Conservation (phyloP, 1,140 invertebrate species). For the Microplitis mediator region DNA sequence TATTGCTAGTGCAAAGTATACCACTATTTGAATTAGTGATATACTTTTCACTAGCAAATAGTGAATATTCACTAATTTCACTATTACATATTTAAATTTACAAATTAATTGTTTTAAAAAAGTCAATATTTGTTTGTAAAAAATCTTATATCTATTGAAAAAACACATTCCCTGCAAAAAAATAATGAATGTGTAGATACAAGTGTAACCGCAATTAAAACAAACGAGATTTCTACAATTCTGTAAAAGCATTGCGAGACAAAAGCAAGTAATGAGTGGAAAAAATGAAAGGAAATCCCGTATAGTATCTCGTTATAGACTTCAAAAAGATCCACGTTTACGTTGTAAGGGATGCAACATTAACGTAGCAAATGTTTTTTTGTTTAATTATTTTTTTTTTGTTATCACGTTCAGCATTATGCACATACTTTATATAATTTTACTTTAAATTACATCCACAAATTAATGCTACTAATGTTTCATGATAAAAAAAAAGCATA, state of each 20-base stretch:
- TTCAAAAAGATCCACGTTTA: too few species aligned
- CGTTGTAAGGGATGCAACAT: background rate
- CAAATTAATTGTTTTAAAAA: background rate
- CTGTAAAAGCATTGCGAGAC: slow-evolving; percentile 11
- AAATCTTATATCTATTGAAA: background rate
- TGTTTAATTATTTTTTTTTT: background rate
- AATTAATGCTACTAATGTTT: too few species aligned
- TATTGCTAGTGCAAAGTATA: too few species aligned
- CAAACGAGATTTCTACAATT: slow-evolving; percentile 12
- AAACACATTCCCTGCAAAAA: background rate
- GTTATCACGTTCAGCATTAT: too few species aligned
- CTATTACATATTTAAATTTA: too few species aligned
- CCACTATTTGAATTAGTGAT: too few species aligned
- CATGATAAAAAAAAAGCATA: background rate
- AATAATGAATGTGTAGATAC: slow-evolving; percentile 1
- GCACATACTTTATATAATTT: too few species aligned
- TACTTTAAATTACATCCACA: too few species aligned
- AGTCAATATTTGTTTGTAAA: background rate
- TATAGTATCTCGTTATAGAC: slow-evolving; percentile 25
- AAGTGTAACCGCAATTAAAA: slow-evolving; percentile 31
- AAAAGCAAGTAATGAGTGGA: slow-evolving; percentile 29
- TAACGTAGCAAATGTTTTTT: slow-evolving; percentile 9
- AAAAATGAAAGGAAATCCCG: slow-evolving; percentile 17
- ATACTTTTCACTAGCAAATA: too few species aligned
- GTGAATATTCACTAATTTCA: too few species aligned